Conservation (phyloP, 2,888 invertebrate species). For the Drosophila cracens region DNA sequence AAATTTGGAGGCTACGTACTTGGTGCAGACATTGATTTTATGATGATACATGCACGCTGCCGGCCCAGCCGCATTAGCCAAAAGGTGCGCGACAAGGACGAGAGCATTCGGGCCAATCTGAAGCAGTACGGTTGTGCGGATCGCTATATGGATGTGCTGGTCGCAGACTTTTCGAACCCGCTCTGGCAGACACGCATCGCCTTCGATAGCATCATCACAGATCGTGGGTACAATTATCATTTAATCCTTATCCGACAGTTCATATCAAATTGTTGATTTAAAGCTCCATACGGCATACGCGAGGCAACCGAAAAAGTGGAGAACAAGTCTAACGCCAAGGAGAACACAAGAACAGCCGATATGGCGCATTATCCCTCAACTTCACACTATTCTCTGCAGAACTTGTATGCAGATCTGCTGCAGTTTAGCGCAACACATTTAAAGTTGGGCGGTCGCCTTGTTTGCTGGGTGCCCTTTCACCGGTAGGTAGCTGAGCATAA, state of each 20-base stretch:
- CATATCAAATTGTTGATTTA: slow-evolving; percentile 12
- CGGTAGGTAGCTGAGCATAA: slow-evolving; percentile 86
- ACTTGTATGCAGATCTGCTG: slow-evolving; percentile 94
- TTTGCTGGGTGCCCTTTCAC: slow-evolving; percentile 98
- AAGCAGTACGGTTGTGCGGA: slow-evolving; percentile 92
- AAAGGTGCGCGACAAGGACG: slow-evolving; percentile 92
- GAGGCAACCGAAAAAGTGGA: slow-evolving; percentile 94
- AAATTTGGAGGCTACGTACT: slow-evolving; percentile 94
- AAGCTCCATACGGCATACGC: slow-evolving; percentile 98
- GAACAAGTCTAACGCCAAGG: slow-evolving; percentile 80
- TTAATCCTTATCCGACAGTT: background rate
- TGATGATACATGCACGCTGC: slow-evolving; percentile 95
- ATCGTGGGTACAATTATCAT: slow-evolving; percentile 89
- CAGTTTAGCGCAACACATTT: slow-evolving; percentile 92
- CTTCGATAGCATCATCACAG: slow-evolving; percentile 97
- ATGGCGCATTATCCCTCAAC: slow-evolving; percentile 93
- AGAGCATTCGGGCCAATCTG: slow-evolving; percentile 95
- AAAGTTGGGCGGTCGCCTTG: slow-evolving; percentile 91
- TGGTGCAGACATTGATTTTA: slow-evolving; percentile 97
- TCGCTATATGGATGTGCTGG: slow-evolving; percentile 93
- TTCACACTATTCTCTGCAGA: slow-evolving; percentile 92
- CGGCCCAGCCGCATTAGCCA: slow-evolving; percentile 92
- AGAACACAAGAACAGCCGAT: slow-evolving; percentile 88
- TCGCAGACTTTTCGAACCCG: slow-evolving; percentile 95
- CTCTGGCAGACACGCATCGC: slow-evolving; percentile 90